A percentile compares a stretch with the other conserved stretches of the same genome.
These are phyloP conservation scores for Caerostris extrusa DNA, from an alignment of 1,140 invertebrate species.

Conservation along the genomic window DNA sequence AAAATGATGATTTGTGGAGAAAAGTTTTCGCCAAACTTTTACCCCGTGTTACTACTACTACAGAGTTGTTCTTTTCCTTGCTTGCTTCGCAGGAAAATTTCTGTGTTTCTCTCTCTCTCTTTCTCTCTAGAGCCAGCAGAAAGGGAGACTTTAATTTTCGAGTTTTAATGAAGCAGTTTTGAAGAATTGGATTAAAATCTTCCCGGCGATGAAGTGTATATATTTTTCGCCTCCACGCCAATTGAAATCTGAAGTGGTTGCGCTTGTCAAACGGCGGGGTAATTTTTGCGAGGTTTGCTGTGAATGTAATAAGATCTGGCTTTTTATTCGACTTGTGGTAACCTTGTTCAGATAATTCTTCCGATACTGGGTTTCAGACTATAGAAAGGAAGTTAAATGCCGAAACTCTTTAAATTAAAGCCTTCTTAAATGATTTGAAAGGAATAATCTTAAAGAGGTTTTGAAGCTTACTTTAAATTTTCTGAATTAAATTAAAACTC, in stretches of 20 bases:
- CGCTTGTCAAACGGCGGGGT: neutral
- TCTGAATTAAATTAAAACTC: neutral
- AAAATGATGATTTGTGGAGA: conserved; percentile 74
- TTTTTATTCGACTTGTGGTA: neutral
- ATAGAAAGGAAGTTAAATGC: neutral
- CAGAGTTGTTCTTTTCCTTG: conserved; percentile 64
- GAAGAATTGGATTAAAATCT: conserved; percentile 36
- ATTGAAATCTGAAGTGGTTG: conserved; percentile 39
- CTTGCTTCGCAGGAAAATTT: neutral
- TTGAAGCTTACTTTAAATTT: neutral
- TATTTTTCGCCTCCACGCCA: conserved; percentile 38
- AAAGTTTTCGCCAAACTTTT: conserved; percentile 72
- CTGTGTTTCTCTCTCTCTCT: neutral
- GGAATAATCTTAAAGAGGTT: neutral
- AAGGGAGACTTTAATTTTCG: conserved; percentile 46
- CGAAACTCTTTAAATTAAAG: neutral
- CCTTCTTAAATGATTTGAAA: neutral
- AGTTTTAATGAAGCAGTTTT: conserved; percentile 71
- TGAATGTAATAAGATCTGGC: neutral
- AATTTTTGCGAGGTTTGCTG: neutral
- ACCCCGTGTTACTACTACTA: neutral
- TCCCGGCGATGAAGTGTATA: conserved; percentile 45
- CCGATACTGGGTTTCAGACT: neutral
- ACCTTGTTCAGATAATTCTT: neutral
- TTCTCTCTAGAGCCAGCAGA: too few relatives aligned